These are phyloP conservation scores for Periophthalmodon schlosseri DNA, from an alignment of 2,113 vertebrate genomes.

Conservation along the genomic window DNA sequence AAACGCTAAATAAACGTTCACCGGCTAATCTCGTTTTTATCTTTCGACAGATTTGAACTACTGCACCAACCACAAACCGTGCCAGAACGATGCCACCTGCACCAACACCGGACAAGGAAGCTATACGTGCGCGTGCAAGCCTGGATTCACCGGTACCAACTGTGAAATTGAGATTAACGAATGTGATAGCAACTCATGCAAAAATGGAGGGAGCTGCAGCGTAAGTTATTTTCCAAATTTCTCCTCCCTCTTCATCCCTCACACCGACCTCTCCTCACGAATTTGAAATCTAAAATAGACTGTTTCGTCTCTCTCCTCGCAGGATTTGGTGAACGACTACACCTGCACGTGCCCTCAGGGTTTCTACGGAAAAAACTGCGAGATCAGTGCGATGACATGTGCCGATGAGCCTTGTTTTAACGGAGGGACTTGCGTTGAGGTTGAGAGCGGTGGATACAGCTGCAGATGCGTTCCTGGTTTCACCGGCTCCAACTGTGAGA, in stretches of 20 bases:
- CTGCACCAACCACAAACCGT: conserved; percentile 85
- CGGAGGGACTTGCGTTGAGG: conserved; percentile 81
- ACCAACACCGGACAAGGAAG: conserved; percentile 86
- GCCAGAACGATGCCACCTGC: conserved; percentile 80
- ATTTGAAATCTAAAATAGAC: not conserved
- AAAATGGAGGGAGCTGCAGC: conserved; percentile 88
- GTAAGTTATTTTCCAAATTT: conserved; percentile 68
- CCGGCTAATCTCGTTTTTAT: not conserved
- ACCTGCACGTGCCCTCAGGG: conserved; percentile 85
- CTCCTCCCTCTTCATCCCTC: not conserved
- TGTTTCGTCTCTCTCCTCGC: not conserved
- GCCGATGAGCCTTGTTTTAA: conserved; percentile 88
- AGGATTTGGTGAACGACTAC: conserved; percentile 81
- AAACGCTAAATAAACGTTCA: not conserved
- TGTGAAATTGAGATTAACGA: conserved; percentile 82
- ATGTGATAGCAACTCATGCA: conserved; percentile 87
- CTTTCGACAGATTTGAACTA: conserved; percentile 79
- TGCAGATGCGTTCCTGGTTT: conserved; percentile 81
- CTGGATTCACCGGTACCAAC: conserved; percentile 74
- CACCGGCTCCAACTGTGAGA: conserved; percentile 92
- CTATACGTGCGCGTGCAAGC: conserved; percentile 82
- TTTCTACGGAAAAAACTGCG: conserved; percentile 87
- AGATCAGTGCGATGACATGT: conserved; percentile 84
- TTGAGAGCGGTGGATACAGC: conserved; percentile 73
- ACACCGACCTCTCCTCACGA: not conserved